Evolutionary conservation across 1,140 invertebrate genomes (phyloP).

Genomic region (Popillia japonica): DNA sequence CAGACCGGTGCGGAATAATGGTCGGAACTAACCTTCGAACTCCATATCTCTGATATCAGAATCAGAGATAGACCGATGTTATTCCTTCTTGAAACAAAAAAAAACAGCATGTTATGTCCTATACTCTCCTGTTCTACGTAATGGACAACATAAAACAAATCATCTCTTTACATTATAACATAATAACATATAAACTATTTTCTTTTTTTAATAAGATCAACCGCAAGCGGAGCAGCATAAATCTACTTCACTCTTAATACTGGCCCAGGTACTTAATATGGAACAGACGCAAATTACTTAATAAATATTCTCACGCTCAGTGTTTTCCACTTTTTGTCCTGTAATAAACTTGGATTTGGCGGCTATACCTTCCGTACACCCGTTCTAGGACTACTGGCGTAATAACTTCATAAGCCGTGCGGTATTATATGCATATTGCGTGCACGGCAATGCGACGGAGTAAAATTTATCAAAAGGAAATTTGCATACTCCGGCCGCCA

Average conservation of each 20-base stretch:
- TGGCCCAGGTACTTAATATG: background rate
- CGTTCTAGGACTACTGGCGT: constrained; percentile 15
- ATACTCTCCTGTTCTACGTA: too few relatives aligned
- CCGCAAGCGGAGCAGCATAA: background rate
- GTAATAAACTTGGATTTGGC: constrained; percentile 7
- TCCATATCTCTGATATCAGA: too few relatives aligned
- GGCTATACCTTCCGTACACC: background rate
- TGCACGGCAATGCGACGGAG: constrained; percentile 23
- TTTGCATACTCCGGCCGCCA: constrained; percentile 11
- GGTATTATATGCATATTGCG: constrained; percentile 33
- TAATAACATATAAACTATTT: background rate
- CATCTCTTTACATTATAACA: too few relatives aligned
- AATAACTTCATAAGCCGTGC: constrained; percentile 32
- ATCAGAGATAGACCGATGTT: too few relatives aligned
- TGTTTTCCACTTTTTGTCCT: constrained; percentile 12
- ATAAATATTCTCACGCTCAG: constrained; percentile 15
- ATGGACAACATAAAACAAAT: too few relatives aligned
- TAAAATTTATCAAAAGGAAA: constrained; percentile 31
- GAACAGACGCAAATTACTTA: constrained; percentile 12
- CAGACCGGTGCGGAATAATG: too few relatives aligned
- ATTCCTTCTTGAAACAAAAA: too few relatives aligned
- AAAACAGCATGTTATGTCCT: too few relatives aligned
- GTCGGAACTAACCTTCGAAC: too few relatives aligned
- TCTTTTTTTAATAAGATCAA: background rate
- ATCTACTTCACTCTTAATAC: background rate